A percentile compares a stretch with the other conserved stretches of the same genome.
Conservation (phyloP, 2,888 invertebrate species). For the Scaptomyza flava region DNA sequence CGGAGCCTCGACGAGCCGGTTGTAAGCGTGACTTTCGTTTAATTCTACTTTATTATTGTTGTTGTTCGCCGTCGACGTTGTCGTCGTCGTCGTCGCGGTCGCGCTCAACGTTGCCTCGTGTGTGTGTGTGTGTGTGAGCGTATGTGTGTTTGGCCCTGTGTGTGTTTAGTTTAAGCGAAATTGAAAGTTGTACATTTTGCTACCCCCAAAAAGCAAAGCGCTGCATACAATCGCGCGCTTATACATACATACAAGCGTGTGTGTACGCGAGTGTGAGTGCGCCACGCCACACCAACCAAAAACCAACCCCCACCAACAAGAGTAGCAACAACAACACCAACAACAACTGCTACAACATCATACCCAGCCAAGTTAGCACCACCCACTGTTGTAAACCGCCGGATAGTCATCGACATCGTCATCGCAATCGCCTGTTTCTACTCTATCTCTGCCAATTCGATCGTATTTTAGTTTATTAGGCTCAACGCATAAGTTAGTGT, state of each 20-base stretch:
- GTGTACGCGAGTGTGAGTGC: slow-evolving; percentile 40
- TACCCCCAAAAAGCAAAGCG: slow-evolving; percentile 79
- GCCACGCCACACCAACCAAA: slow-evolving; percentile 65
- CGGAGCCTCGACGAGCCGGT: slow-evolving; percentile 79
- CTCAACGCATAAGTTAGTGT: slow-evolving; percentile 42
- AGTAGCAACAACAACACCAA: slow-evolving; percentile 45
- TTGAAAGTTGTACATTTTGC: slow-evolving; percentile 78
- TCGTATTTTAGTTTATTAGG: slow-evolving; percentile 47
- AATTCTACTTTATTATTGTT: slow-evolving; percentile 73
- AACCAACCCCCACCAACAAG: slow-evolving; percentile 77
- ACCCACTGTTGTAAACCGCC: slow-evolving; percentile 65
- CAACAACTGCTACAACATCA: slow-evolving; percentile 28
- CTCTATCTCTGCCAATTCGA: slow-evolving; percentile 38
- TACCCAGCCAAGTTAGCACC: slow-evolving; percentile 59
- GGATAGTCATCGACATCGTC: slow-evolving; percentile 58
- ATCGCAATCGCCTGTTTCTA: slow-evolving; percentile 60
- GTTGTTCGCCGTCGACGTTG: slow-evolving; percentile 52
- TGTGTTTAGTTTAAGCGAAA: slow-evolving; percentile 75
- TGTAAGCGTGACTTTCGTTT: slow-evolving; percentile 79
- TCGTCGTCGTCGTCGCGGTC: slow-evolving; percentile 44
- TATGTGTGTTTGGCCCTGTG: slow-evolving; percentile 44
- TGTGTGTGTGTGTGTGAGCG: slow-evolving; percentile 43
- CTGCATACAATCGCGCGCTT: slow-evolving; percentile 78
- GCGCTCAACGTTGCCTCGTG: slow-evolving; percentile 41
- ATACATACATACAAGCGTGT: slow-evolving; percentile 47